Evolutionary conservation across 2,888 invertebrate species (phyloP), one percentile per base, ranked within the genome.

Genomic region (Diabrotica balteata): DNA sequence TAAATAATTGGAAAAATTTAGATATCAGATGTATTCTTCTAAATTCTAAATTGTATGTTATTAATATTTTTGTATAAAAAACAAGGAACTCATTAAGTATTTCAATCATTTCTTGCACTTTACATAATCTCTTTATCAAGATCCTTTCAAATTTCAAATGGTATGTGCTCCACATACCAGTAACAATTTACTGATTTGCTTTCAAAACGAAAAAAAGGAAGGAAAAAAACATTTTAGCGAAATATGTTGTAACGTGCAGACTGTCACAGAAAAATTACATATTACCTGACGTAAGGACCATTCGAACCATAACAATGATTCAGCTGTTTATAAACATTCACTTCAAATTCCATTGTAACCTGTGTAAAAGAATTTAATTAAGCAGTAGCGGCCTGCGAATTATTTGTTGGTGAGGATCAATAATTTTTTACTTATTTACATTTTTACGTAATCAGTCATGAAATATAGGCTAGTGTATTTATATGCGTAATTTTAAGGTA

Each of bases 261-360:
- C 42, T 22, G 50, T 42, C n/a, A 49, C 45, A 52, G 45, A 61
- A 60, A 60, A 60, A 52, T 43, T 52, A 61, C 46, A 61, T 61
- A 52, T 52, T 59, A 42, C 22, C 7, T 61, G 22, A 52, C 45
- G 60, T 61, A 53, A 61, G 46, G 22, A 55, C 44, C 45, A 45
- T 53, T 61, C 32, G 22, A 52, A 61, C 53, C 63, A 67, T 54
- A 67, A 67, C 63, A 67, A 67, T 63, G 67, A 67, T 22, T 67
- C 63, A 67, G 59, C 63, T 49, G 49, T 52, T 49, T 54, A 47
- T 58, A 59, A 63, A 67, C 67, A 62, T 67, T 67, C 67, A 67
- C 67, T 63, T 42, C 46, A 47, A 59, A 62, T 50, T 55, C 45
- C 44, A 11, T 47, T 47, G 10, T 10, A 32, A 32, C 4, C 32